A percentile compares a stretch with the other conserved stretches of the same genome.
phyloP scores from a whole-genome alignment of 1,140 invertebrate genomes.

The Drosophila neocordata region DNA sequence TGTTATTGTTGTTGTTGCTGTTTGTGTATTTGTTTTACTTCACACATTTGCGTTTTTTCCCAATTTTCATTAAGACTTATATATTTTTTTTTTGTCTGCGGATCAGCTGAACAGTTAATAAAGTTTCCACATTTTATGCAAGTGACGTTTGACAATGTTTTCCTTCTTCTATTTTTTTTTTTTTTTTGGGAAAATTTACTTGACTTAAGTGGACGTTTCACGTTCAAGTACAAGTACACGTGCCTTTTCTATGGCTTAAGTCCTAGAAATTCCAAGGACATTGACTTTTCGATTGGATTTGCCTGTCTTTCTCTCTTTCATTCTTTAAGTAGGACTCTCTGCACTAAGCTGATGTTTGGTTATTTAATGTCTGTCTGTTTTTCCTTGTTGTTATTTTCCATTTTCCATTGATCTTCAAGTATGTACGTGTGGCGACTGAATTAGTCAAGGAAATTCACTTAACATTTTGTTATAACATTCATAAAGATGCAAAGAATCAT shows the following conservation, averaged over 20 bases:
- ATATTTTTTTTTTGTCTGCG: not conserved
- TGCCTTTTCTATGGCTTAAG: slow-evolving; percentile 39
- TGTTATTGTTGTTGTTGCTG: slow-evolving; percentile 14
- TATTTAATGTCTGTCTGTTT: slow-evolving; percentile 41
- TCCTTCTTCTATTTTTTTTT: slow-evolving; percentile 23
- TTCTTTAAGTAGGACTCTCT: slow-evolving; percentile 62
- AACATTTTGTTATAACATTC: no score
- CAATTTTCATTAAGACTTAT: slow-evolving; percentile 7
- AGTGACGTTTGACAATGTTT: slow-evolving; percentile 59
- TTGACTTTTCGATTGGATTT: slow-evolving; percentile 68
- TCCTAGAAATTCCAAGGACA: slow-evolving; percentile 60
- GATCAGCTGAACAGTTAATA: slow-evolving; percentile 55
- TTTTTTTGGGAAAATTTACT: slow-evolving; percentile 62
- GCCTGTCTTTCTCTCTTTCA: slow-evolving; percentile 8
- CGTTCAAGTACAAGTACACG: slow-evolving; percentile 44
- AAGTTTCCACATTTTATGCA: slow-evolving; percentile 80
- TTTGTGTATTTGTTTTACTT: slow-evolving; percentile 52
- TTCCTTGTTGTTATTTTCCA: slow-evolving; percentile 18
- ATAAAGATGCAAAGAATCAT: no score
- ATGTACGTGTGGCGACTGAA: not conserved
- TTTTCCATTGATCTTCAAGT: not conserved
- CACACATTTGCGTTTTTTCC: slow-evolving; percentile 74
- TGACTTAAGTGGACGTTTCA: slow-evolving; percentile 57
- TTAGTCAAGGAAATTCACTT: not conserved
- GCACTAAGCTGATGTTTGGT: slow-evolving; percentile 69